Conservation (phyloP, 1,140 invertebrate genomes). For the Stegodyphus dumicola region DNA sequence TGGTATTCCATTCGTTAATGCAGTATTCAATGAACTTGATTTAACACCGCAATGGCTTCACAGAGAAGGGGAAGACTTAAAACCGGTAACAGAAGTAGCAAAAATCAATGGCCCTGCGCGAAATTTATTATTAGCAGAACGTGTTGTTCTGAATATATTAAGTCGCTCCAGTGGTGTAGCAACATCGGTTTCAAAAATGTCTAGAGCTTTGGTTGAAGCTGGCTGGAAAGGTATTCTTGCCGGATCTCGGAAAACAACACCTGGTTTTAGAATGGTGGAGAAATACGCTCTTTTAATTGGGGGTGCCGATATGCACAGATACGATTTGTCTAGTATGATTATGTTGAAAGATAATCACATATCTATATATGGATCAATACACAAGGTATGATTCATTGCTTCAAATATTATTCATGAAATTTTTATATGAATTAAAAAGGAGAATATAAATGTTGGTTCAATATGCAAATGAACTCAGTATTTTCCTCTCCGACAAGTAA, state of each 20-base stretch:
- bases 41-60: slow-evolving; percentile 67
- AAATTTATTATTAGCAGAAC: slow-evolving; percentile 69
- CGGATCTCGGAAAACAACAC: slow-evolving; percentile 71
- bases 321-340: slow-evolving; percentile 70
- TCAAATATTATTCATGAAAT: background rate
- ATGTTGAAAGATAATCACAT: slow-evolving; percentile 73
- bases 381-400: slow-evolving; percentile 1
- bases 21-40: slow-evolving; percentile 67
- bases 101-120: slow-evolving; percentile 67
- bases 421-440: slow-evolving; percentile 1
- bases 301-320: slow-evolving; percentile 69
- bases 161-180: slow-evolving; percentile 70
- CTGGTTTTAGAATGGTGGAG: slow-evolving; percentile 71
- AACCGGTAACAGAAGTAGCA: slow-evolving; percentile 63
- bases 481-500: too few species aligned
- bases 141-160: slow-evolving; percentile 69
- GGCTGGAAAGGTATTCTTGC: slow-evolving; percentile 69
- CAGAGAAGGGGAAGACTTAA: slow-evolving; percentile 66
- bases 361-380: slow-evolving; percentile 68
- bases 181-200: slow-evolving; percentile 64
- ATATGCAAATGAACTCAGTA: background rate
- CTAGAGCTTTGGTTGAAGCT: slow-evolving; percentile 50
- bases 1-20: slow-evolving; percentile 70
- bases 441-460: background rate
- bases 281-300: slow-evolving; percentile 71